Evolutionary conservation across 2,888 invertebrate genomes (phyloP).

Genomic region (Bellardia pandia): DNA sequence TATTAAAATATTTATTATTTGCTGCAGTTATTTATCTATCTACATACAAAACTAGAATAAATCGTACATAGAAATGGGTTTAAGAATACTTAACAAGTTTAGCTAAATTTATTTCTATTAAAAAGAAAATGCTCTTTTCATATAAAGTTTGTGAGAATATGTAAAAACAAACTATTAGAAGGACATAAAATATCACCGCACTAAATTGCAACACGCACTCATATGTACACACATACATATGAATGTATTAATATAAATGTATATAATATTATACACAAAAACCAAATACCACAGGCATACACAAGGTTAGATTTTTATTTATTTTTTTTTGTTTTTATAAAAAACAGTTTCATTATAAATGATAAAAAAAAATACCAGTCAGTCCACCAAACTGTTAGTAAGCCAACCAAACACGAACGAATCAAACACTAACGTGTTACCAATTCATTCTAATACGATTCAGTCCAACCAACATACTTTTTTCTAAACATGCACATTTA

Average conservation of each 20-base stretch:
- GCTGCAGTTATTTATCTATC: constrained; percentile 4
- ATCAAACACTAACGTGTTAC: constrained; percentile 13
- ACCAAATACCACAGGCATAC: constrained; percentile 44
- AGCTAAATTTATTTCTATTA: constrained; percentile 7
- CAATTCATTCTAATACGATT: constrained; percentile 2
- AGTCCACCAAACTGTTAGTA: neutral
- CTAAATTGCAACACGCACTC: constrained; percentile 32
- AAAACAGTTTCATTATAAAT: constrained; percentile 50
- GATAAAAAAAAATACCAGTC: constrained; percentile 29
- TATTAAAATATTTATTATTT: constrained; percentile 1
- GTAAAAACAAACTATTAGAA: constrained; percentile 1
- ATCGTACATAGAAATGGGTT: neutral
- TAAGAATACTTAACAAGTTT: constrained; percentile 12
- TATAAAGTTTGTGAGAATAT: neutral
- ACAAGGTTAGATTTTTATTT: constrained; percentile 34
- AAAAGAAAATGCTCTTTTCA: constrained; percentile 19
- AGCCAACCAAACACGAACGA: neutral
- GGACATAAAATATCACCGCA: constrained; percentile 40
- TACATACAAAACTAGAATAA: neutral
- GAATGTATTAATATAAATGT: neutral
- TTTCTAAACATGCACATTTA: constrained; percentile 30
- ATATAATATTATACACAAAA: constrained; percentile 1
- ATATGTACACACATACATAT: neutral
- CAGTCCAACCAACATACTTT: neutral
- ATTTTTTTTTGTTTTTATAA: too few relatives aligned